Percentiles rank a stretch among this genome's conserved stretches.
Evolutionary conservation across 2,113 vertebrate genomes (phyloP).

Genomic region (Thymallus thymallus): DNA sequence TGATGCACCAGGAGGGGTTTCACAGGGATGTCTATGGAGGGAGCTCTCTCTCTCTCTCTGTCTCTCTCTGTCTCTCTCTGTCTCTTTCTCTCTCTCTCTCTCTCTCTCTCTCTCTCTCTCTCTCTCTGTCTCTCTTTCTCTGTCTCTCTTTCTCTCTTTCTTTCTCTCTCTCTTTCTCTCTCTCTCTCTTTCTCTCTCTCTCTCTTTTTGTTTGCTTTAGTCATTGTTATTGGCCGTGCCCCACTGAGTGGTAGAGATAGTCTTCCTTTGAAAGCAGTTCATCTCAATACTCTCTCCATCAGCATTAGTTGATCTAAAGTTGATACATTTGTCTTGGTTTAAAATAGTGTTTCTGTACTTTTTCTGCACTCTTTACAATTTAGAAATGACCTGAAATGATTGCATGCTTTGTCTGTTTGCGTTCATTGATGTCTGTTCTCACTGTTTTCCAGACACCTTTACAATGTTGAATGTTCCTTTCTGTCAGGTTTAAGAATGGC

Average conservation of each 20-base stretch:
- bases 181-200: background rate
- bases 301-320: background rate
- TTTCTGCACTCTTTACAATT: background rate
- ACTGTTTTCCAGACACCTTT: background rate
- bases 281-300: conserved; percentile 30
- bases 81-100: too few species aligned
- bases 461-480: background rate
- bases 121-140: too few species aligned
- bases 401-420: conserved; percentile 3
- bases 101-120: too few species aligned
- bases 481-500: background rate
- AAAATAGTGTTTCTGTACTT: background rate
- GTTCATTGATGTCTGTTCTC: background rate
- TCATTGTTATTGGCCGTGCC: conserved; percentile 39
- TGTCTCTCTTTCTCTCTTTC: too few species aligned
- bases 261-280: conserved; percentile 21
- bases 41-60: too few species aligned
- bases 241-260: conserved; percentile 22
- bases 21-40: conserved; percentile 40
- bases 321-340: conserved; percentile 12
- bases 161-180: too few species aligned
- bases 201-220: conserved; percentile 24
- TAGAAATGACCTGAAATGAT: too few species aligned
- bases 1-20: conserved; percentile 45
- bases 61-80: too few species aligned